Conservation (phyloP, 2,113 vertebrate species). For the Lampris incognitus region DNA sequence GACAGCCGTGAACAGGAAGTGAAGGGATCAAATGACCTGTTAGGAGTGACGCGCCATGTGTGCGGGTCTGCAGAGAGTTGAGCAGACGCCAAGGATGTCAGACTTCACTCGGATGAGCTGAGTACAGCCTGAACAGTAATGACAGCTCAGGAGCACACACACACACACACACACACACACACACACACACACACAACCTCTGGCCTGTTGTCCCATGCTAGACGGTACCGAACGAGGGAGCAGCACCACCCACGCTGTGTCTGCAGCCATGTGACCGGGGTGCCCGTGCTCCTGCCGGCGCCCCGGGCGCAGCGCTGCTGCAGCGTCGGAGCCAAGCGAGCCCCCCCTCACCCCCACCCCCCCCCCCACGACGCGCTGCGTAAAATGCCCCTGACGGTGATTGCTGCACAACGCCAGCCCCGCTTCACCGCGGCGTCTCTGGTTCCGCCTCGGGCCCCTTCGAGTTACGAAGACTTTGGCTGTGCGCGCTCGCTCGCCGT, state of each 20-base stretch:
- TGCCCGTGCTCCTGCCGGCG: constrained; percentile 51
- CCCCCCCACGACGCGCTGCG: constrained; percentile 45
- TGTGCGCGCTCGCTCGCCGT: constrained; percentile 61
- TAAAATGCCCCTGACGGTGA: constrained; percentile 75
- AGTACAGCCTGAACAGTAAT: constrained; percentile 67
- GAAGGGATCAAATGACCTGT: too few relatives aligned
- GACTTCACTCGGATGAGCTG: constrained; percentile 69
- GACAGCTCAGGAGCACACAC: constrained; percentile 63
- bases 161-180: constrained; percentile 33
- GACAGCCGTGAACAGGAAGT: too few relatives aligned
- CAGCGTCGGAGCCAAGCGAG: constrained; percentile 43
- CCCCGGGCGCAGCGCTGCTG: constrained; percentile 51
- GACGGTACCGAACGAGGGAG: constrained; percentile 36
- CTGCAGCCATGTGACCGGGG: constrained; percentile 47
- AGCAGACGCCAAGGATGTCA: constrained; percentile 70
- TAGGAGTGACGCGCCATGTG: too few relatives aligned
- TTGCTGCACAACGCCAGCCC: constrained; percentile 63
- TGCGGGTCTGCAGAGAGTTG: neutral
- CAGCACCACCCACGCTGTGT: constrained; percentile 36
- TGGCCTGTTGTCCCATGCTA: constrained; percentile 60
- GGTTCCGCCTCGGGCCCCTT: constrained; percentile 60
- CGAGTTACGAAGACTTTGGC: constrained; percentile 68
- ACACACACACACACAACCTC: constrained; percentile 25
- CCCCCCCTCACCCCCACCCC: too few relatives aligned
- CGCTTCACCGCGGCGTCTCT: constrained; percentile 66